Evolutionary conservation across 2,797 vertebrate genomes (phyloP).

Genomic region (Dendrocincla tyrannina): DNA sequence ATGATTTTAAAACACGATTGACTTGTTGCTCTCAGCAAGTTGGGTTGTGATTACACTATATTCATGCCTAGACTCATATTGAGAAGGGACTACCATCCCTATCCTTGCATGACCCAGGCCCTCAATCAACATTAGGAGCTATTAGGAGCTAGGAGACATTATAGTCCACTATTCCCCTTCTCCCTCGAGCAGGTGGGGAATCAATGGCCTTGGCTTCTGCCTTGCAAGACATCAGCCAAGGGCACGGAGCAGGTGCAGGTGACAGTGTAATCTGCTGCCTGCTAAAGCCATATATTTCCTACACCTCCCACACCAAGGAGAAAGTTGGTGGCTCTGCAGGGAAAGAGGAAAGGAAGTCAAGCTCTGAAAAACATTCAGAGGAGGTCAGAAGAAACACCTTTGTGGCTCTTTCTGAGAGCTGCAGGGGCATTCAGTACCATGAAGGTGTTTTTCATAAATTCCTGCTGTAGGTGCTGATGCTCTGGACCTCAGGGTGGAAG

Average conservation of each 20-base stretch:
- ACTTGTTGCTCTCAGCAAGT: not conserved
- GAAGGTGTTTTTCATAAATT: not conserved
- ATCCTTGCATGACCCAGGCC: not conserved
- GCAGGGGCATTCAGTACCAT: not conserved
- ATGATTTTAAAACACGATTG: not conserved
- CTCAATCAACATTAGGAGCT: not conserved
- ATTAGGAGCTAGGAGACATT: not conserved
- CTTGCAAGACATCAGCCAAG: not conserved
- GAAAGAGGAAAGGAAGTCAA: not conserved
- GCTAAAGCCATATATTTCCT: not conserved
- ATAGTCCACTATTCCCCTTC: not conserved
- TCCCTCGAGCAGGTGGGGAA: not conserved
- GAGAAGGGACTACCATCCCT: not conserved
- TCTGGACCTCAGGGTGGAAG: not conserved
- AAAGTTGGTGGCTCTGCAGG: not conserved
- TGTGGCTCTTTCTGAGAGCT: not conserved
- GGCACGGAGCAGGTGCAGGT: not conserved
- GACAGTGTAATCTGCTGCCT: not conserved
- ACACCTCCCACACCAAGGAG: not conserved
- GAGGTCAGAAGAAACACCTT: not conserved
- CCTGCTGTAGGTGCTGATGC: not conserved
- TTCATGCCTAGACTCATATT: rapidly evolving
- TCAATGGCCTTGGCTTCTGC: constrained; percentile 3
- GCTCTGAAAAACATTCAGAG: not conserved
- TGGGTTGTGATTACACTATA: not conserved